Percentiles rank a stretch among this genome's conserved stretches.
Conservation (phyloP, 2,113 vertebrate species). For the Ceyx margarethae region DNA sequence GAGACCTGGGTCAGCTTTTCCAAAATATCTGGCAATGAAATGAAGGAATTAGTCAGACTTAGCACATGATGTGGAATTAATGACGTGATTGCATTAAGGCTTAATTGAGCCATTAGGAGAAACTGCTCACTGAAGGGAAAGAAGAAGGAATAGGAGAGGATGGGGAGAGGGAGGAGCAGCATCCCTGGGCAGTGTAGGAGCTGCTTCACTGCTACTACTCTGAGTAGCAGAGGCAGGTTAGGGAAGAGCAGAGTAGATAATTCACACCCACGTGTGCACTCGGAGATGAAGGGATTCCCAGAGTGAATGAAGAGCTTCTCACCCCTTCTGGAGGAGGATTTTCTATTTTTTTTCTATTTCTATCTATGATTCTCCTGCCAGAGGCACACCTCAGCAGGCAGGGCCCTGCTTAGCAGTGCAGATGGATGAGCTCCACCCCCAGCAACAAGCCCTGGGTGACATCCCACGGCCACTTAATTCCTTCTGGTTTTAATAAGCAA, state of each 20-base stretch:
- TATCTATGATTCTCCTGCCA: too few species aligned
- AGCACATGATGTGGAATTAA: not conserved
- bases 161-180: not conserved
- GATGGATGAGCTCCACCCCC: not conserved
- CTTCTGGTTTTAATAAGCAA: not conserved
- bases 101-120: not conserved
- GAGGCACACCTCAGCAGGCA: not conserved
- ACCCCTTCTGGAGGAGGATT: not conserved
- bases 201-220: fast-evolving
- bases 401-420: fast-evolving
- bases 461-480: not conserved
- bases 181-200: not conserved
- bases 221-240: not conserved
- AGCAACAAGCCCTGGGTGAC: not conserved
- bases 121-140: not conserved
- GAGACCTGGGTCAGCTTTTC: not conserved
- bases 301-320: not conserved
- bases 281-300: not conserved
- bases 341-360: not conserved
- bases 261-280: not conserved
- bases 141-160: not conserved
- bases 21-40: not conserved
- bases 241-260: not conserved
- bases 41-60: not conserved
- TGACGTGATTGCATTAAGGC: not conserved